These are phyloP conservation scores for Dissostichus mawsoni DNA, from an alignment of 2,113 vertebrate genomes.

Conservation along the genomic window DNA sequence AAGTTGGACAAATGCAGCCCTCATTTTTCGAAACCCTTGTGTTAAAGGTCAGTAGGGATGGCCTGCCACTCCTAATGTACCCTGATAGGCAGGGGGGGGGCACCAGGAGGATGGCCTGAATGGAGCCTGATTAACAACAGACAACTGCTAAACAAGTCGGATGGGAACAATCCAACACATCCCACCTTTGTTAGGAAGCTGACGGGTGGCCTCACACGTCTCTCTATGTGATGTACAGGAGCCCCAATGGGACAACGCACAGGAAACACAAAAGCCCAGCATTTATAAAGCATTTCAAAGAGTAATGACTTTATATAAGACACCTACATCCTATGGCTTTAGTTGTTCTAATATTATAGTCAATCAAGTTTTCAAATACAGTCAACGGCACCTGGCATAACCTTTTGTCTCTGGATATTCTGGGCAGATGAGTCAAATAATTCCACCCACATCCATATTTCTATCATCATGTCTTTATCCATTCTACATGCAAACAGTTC, in stretches of 20 bases:
- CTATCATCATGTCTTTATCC: not conserved
- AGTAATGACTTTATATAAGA: not conserved
- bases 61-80: not conserved
- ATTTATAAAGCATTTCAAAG: not conserved
- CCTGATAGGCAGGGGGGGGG: not conserved
- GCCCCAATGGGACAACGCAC: not conserved
- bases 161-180: constrained; percentile 35
- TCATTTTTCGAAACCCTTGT: constrained; percentile 37
- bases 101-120: constrained; percentile 3
- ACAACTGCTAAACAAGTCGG: constrained; percentile 13
- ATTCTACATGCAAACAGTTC: not conserved
- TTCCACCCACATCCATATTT: constrained; percentile 13
- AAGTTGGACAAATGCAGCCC: constrained; percentile 29
- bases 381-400: constrained; percentile 11
- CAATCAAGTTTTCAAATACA: constrained; percentile 5
- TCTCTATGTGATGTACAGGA: not conserved
- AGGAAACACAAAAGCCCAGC: not conserved
- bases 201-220: not conserved
- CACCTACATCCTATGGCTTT: not conserved
- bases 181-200: not conserved
- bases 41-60: constrained; percentile 28
- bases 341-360: not conserved
- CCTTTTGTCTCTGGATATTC: constrained; percentile 1
- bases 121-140: not conserved
- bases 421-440: constrained; percentile 20